These are phyloP conservation scores for Enteromius paludinosus DNA, from an alignment of 2,797 vertebrate species.

Conservation along the genomic window DNA sequence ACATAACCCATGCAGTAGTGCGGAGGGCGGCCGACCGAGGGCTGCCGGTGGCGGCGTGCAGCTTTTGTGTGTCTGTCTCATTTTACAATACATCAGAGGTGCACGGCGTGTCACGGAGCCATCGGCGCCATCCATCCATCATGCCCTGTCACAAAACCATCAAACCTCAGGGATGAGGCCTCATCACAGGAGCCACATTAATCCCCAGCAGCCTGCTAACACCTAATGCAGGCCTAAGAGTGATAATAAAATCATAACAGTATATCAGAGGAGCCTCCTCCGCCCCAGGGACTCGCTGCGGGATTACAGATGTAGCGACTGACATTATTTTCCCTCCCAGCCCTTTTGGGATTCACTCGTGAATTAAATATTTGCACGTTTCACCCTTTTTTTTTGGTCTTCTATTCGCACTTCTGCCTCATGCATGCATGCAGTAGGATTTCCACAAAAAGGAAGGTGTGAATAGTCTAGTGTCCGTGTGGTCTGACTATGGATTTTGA, in stretches of 20 bases:
- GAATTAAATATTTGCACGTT: slow-evolving; percentile 66
- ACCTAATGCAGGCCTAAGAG: slow-evolving; percentile 70
- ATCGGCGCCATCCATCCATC: slow-evolving; percentile 78
- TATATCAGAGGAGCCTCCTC: slow-evolving; percentile 71
- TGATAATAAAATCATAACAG: slow-evolving; percentile 80
- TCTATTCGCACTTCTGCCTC: slow-evolving; percentile 33
- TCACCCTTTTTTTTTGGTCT: slow-evolving; percentile 31
- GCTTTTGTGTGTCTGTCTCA: slow-evolving; percentile 81
- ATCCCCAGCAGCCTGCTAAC: slow-evolving; percentile 71
- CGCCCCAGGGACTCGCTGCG: slow-evolving; percentile 62
- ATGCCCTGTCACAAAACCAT: slow-evolving; percentile 77
- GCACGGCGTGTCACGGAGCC: slow-evolving; percentile 73
- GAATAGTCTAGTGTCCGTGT: slow-evolving; percentile 15
- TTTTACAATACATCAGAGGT: slow-evolving; percentile 82
- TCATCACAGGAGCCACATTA: slow-evolving; percentile 77
- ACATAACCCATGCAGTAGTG: slow-evolving; percentile 21
- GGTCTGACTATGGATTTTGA: slow-evolving; percentile 32
- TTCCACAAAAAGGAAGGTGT: slow-evolving; percentile 38
- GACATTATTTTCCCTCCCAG: slow-evolving; percentile 66
- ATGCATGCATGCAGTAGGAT: slow-evolving; percentile 35
- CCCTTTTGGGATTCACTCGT: slow-evolving; percentile 63
- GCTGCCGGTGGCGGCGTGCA: slow-evolving; percentile 59
- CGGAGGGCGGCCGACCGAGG: slow-evolving; percentile 59
- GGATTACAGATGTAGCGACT: slow-evolving; percentile 70
- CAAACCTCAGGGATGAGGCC: slow-evolving; percentile 79